Evolutionary conservation across 2,797 vertebrate genomes (phyloP).

Genomic region (Malacoraja senta): DNA sequence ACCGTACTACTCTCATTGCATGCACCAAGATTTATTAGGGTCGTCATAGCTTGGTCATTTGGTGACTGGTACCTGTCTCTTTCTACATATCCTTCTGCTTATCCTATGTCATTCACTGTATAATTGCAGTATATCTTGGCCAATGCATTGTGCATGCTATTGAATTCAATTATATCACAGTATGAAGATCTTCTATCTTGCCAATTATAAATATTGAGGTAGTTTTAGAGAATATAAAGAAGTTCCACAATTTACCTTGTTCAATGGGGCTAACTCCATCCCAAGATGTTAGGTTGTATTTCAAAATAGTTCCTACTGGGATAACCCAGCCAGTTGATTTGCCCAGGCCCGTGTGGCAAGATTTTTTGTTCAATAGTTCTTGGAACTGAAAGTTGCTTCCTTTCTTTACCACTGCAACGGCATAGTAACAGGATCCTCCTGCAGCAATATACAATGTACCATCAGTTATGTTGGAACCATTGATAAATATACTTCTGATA

Average conservation of each 20-base stretch:
- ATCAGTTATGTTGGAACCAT: not conserved
- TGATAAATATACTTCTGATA: not conserved
- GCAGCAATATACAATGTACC: not conserved
- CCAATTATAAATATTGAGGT: not conserved
- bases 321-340: conserved; percentile 79
- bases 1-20: not conserved
- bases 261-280: conserved; percentile 57
- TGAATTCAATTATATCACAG: not conserved
- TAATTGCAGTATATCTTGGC: not conserved
- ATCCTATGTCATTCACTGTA: not conserved
- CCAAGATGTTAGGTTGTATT: conserved; percentile 51
- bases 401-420: conserved; percentile 76
- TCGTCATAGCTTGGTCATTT: not conserved
- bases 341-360: conserved; percentile 79
- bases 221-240: not conserved
- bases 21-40: not conserved
- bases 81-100: not conserved
- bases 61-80: not conserved
- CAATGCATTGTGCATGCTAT: not conserved
- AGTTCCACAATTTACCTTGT: conserved; percentile 58
- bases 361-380: conserved; percentile 64
- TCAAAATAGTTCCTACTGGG: conserved; percentile 68
- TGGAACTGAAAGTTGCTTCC: conserved; percentile 51
- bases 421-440: conserved; percentile 61
- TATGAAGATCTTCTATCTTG: not conserved